Evolutionary conservation across 1,140 invertebrate species (phyloP).

Genomic region (Heliconius nattereri): DNA sequence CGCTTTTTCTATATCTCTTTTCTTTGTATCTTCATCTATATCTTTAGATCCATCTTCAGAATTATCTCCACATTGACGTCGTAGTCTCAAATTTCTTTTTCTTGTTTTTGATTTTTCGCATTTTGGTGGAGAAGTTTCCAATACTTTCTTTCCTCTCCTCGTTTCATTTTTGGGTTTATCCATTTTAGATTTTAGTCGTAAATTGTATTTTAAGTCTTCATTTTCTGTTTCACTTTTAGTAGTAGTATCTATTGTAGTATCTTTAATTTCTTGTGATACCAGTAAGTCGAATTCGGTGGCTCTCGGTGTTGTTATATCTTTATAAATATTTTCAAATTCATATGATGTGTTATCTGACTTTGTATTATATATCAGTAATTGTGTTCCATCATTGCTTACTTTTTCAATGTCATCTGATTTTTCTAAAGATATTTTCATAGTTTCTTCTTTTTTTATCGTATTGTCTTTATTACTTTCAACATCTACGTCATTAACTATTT

Average conservation of each 20-base stretch:
- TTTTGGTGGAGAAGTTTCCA: constrained; percentile 46
- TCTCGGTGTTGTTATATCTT: constrained; percentile 55
- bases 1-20: neutral
- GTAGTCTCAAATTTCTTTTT: constrained; percentile 51
- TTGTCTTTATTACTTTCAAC: neutral
- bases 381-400: constrained; percentile 19
- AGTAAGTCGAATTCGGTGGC: constrained; percentile 67
- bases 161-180: constrained; percentile 40
- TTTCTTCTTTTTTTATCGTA: neutral
- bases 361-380: constrained; percentile 30
- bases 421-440: neutral
- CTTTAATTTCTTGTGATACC: constrained; percentile 45
- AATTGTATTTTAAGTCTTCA: constrained; percentile 58
- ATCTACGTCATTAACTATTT: neutral
- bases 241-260: constrained; percentile 32
- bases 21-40: constrained; percentile 37
- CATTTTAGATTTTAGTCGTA: constrained; percentile 51
- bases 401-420: neutral
- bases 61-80: constrained; percentile 47
- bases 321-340: constrained; percentile 69
- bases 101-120: constrained; percentile 42
- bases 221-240: constrained; percentile 25
- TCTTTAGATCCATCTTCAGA: constrained; percentile 40
- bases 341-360: constrained; percentile 59
- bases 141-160: constrained; percentile 37